A percentile compares a stretch with the other conserved stretches of the same genome.
Evolutionary conservation across 2,888 invertebrate genomes (phyloP).

Genomic region (Aproaerema taeniolella): DNA sequence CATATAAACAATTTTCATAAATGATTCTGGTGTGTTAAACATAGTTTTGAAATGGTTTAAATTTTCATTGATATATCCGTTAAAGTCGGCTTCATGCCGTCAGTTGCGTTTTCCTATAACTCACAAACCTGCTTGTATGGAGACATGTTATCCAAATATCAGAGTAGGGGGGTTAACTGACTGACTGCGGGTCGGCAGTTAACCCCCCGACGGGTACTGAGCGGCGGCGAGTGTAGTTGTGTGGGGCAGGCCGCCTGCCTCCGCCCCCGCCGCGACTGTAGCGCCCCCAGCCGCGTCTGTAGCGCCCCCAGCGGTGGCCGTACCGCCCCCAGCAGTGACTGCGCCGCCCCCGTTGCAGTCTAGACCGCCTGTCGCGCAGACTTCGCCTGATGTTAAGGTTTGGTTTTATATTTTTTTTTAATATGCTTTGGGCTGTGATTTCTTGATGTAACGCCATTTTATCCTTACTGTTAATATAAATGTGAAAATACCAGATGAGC

Average conservation of each 20-base stretch:
- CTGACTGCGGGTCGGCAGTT: conserved; percentile 31
- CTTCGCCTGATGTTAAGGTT: conserved; percentile 25
- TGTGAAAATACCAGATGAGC: no score
- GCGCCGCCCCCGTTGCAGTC: conserved; percentile 22
- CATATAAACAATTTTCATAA: no score
- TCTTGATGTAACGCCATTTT: no score
- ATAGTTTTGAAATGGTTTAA: no score
- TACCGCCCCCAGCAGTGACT: conserved; percentile 59
- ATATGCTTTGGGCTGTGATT: no score
- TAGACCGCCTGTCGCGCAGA: conserved; percentile 14
- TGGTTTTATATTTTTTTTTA: background rate
- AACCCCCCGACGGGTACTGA: conserved; percentile 48
- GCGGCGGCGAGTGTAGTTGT: conserved; percentile 54
- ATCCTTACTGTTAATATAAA: no score
- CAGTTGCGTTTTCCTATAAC: no score
- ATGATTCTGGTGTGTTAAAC: no score
- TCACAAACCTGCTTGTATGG: no score
- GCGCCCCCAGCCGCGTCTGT: conserved; percentile 20
- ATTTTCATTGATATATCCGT: no score
- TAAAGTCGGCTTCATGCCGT: no score
- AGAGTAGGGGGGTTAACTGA: conserved; percentile 45
- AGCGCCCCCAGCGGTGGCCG: conserved; percentile 47
- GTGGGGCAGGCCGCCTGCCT: conserved; percentile 47
- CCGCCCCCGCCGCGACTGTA: conserved; percentile 14
- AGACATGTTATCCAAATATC: no score